phyloP scores from a whole-genome alignment of 1,140 invertebrate species.

The Pseudomyrmex cubaensis region DNA sequence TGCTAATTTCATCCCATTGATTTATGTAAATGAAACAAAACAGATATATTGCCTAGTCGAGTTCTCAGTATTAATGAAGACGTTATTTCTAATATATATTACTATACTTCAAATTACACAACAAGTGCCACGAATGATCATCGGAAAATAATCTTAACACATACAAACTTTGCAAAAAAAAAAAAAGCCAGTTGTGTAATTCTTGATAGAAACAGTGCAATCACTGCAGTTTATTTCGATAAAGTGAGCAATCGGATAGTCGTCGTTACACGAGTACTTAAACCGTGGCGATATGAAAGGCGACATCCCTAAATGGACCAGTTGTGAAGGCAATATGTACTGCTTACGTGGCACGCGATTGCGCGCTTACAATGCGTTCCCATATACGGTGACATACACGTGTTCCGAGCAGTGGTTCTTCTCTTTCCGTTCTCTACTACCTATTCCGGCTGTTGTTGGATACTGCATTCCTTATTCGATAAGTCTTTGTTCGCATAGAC shows the following conservation, averaged over 20 bases:
- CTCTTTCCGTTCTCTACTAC: slow-evolving; percentile 66
- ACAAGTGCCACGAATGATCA: neutral
- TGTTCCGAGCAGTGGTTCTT: slow-evolving; percentile 74
- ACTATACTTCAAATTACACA: neutral
- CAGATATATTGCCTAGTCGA: neutral
- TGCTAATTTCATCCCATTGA: neutral
- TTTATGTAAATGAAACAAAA: slow-evolving; percentile 7
- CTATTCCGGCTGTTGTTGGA: slow-evolving; percentile 68
- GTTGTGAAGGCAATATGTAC: slow-evolving; percentile 74
- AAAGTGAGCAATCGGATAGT: slow-evolving; percentile 21
- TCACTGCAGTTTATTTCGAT: neutral
- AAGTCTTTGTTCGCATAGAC: slow-evolving; percentile 68
- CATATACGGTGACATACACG: slow-evolving; percentile 72
- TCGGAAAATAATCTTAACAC: neutral
- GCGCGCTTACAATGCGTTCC: slow-evolving; percentile 70
- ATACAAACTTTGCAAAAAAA: neutral
- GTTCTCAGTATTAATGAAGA: neutral
- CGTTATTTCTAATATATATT: slow-evolving; percentile 17
- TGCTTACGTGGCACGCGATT: slow-evolving; percentile 73
- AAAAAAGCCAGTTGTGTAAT: neutral
- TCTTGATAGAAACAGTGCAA: neutral
- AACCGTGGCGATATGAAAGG: slow-evolving; percentile 71
- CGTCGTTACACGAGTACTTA: slow-evolving; percentile 56
- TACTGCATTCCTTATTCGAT: slow-evolving; percentile 73
- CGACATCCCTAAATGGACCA: slow-evolving; percentile 73